phyloP scores from a whole-genome alignment of 2,888 invertebrate genomes.

The Apamea epomidion region DNA sequence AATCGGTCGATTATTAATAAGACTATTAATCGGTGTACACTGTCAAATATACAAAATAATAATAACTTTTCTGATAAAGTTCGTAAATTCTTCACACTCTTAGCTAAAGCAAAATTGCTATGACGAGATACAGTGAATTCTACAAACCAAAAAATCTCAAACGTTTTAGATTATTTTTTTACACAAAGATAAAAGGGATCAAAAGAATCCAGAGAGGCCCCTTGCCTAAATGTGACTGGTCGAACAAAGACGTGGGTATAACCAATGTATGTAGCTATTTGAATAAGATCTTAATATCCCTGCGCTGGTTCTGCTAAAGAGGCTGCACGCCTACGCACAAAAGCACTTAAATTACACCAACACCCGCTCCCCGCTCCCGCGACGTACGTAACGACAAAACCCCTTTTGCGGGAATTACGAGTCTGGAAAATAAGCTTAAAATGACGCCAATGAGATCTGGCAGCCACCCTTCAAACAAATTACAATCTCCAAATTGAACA shows the following conservation, averaged over 20 bases:
- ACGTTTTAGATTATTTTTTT: too few relatives aligned
- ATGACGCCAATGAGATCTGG: constrained; percentile 63
- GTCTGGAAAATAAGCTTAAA: constrained; percentile 68
- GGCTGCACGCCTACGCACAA: constrained; percentile 56
- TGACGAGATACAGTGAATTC: not conserved
- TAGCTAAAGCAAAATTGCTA: not conserved
- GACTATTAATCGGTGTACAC: not conserved
- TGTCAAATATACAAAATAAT: not conserved
- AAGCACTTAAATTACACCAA: constrained; percentile 63
- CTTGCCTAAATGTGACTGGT: not conserved
- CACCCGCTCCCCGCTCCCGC: constrained; percentile 39
- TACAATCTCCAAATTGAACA: constrained; percentile 65
- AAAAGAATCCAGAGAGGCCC: not conserved
- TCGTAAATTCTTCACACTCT: not conserved
- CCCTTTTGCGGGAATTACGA: constrained; percentile 61
- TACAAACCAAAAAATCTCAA: not conserved
- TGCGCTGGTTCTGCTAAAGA: constrained; percentile 34
- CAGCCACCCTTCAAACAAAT: constrained; percentile 67
- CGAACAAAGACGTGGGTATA: constrained; percentile 5
- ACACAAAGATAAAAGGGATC: not conserved
- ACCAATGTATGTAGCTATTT: constrained; percentile 20
- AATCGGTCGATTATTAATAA: too few relatives aligned
- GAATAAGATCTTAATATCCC: constrained; percentile 47
- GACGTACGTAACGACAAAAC: constrained; percentile 59
- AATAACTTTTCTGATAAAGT: not conserved